Evolutionary conservation across 2,888 invertebrate species (phyloP).

Genomic region (Polylopha cassiicola): DNA sequence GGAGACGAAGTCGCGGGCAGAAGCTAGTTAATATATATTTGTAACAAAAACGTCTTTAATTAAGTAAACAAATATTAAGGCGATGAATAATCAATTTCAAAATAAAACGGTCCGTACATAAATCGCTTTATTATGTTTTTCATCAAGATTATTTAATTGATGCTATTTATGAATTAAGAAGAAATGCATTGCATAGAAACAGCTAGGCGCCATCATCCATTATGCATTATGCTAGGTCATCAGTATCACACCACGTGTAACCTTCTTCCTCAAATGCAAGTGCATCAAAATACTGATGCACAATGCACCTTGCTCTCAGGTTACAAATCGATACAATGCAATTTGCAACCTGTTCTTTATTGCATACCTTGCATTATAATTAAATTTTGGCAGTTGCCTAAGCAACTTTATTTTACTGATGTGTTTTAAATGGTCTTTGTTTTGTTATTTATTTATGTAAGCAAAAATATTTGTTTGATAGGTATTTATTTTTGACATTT

Average conservation of each 20-base stretch:
- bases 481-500: too few species aligned
- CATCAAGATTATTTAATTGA: too few species aligned
- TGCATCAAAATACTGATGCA: constrained; percentile 12
- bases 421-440: too few species aligned
- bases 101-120: background rate
- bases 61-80: too few species aligned
- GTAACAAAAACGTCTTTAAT: too few species aligned
- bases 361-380: background rate
- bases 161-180: too few species aligned
- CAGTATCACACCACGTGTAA: constrained; percentile 57
- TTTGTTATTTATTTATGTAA: too few species aligned
- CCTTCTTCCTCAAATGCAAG: constrained; percentile 48
- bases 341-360: constrained; percentile 13
- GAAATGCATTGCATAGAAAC: too few species aligned
- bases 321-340: constrained; percentile 29
- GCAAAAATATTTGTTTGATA: too few species aligned
- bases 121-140: background rate
- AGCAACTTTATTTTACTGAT: background rate
- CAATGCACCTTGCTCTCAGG: constrained; percentile 23
- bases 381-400: background rate
- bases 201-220: constrained; percentile 3
- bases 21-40: too few species aligned
- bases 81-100: background rate
- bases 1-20: too few species aligned
- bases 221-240: constrained; percentile 43